These are phyloP conservation scores for Lepilemur septentrionalis DNA, from an alignment of 2,797 vertebrate species.

Conservation along the genomic window DNA sequence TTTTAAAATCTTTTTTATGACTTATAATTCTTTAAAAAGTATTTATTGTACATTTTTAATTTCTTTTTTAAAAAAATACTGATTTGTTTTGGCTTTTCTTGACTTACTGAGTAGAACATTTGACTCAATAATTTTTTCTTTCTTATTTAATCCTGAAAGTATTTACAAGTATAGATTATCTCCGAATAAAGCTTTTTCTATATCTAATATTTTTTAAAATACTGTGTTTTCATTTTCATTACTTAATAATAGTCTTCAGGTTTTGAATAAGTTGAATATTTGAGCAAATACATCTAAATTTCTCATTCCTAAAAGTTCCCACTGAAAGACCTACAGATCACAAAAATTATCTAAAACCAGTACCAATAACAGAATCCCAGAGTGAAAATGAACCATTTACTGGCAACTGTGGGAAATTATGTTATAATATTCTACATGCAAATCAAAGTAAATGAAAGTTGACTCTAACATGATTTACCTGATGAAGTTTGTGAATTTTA, in stretches of 20 bases:
- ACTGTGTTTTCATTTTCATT: background rate
- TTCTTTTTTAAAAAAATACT: background rate
- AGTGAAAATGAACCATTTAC: background rate
- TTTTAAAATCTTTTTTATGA: background rate
- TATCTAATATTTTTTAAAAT: background rate
- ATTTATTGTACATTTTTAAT: background rate
- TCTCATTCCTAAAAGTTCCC: background rate
- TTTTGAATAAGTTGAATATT: background rate
- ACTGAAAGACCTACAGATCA: background rate
- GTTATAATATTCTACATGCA: background rate
- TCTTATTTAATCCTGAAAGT: background rate
- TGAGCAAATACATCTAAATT: background rate
- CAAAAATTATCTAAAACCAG: background rate
- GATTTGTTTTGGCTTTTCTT: background rate
- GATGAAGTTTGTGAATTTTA: background rate
- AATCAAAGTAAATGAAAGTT: background rate
- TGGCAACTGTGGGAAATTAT: background rate
- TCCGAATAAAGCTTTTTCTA: background rate
- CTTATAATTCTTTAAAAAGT: background rate
- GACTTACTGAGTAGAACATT: background rate
- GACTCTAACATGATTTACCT: background rate
- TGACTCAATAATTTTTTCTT: background rate
- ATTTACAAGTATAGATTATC: background rate
- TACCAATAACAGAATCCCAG: background rate
- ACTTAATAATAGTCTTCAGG: background rate